Evolutionary conservation across 2,797 vertebrate genomes (phyloP), one percentile per base, ranked within the genome.

Genomic region (Manis pentadactyla): DNA sequence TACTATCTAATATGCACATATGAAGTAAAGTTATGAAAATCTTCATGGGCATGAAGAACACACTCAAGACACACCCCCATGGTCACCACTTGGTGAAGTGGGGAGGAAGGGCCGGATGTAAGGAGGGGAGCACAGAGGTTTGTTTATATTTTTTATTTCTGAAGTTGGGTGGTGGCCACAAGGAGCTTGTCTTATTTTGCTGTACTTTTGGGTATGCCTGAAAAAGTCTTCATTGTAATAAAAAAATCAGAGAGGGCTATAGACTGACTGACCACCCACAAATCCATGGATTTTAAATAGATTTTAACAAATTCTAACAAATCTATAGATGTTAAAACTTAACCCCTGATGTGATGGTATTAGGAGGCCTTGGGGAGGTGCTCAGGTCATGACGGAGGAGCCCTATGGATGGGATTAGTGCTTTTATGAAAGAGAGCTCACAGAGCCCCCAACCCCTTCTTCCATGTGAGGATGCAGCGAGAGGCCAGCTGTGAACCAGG

Each of bases 131-230:
- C 46, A 23, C 6, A 34, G 25, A 59, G 17, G 8, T 73, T 79
- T 14, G 8, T 68, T 84, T 34, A 31, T 73, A 61, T 39, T 83
- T 90, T 46, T 83, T 63, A 39, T 90, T 93, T 96, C 42, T 88
- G n/a, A 84, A 74, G 19, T 51, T 46, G 55, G 4, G 61, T 57
- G 18, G 25, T 77, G 10, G 53, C 18, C 11, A 37, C 19, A 75
- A 75, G 17, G 7, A 69, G 57, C 34, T 71, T 89, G 31, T 23
- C 25, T 86, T 66, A 59, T 59, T 86, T 92, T 69, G 7, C 18
- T 59, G 37, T 27, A 39, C 15, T 7, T 78, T 37, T 78, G 88
- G 64, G 8, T 34, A 75, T 82, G 23, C 53, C 21, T 69, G 18
- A 37, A 66, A 64, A 37, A 53, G 5, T 46, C 34, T 71, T 61